These are phyloP conservation scores for Tyto alba DNA, from an alignment of 2,113 vertebrate species.

Conservation along the genomic window DNA sequence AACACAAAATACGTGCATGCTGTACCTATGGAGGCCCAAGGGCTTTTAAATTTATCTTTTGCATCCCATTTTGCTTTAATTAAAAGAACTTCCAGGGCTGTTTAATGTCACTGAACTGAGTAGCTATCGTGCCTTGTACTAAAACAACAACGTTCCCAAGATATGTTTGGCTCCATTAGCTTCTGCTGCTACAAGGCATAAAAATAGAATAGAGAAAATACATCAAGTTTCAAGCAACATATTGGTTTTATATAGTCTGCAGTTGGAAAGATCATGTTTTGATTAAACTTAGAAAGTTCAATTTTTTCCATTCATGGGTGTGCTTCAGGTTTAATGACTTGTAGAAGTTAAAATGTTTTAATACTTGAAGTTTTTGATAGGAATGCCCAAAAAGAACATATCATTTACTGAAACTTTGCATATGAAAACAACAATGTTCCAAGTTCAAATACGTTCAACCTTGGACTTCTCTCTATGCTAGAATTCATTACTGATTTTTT, in stretches of 20 bases:
- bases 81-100: not conserved
- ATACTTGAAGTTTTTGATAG: not conserved
- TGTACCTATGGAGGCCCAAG: not conserved
- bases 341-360: not conserved
- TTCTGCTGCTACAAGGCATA: not conserved
- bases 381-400: not conserved
- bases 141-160: not conserved
- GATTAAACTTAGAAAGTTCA: not conserved
- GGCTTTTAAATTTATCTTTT: not conserved
- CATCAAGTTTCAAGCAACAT: not conserved
- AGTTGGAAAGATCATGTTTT: not conserved
- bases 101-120: not conserved
- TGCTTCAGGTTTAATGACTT: not conserved
- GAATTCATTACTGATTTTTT: not conserved
- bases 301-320: not conserved
- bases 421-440: not conserved
- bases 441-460: not conserved
- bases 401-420: not conserved
- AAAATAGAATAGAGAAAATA: not conserved
- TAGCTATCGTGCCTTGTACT: not conserved
- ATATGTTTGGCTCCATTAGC: not conserved
- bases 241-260: not conserved
- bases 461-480: not conserved
- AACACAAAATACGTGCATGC: accelerated
- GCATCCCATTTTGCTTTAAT: not conserved